These are phyloP conservation scores for Oncorhynchus nerka DNA, from an alignment of 2,113 vertebrate genomes.

Conservation along the genomic window DNA sequence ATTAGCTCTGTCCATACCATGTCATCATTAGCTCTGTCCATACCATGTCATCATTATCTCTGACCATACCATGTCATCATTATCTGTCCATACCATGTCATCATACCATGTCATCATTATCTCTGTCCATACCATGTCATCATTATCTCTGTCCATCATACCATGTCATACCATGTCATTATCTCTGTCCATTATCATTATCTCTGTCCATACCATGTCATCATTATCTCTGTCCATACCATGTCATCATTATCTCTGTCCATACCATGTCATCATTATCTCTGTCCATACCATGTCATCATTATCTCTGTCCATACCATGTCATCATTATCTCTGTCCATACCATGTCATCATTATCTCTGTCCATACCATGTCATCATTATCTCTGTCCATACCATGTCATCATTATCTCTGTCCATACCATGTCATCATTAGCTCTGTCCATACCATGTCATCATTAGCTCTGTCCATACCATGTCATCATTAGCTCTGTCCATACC, in stretches of 20 bases:
- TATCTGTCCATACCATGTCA: not conserved
- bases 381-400: constrained; percentile 22
- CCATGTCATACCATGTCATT: no score
- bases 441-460: not conserved
- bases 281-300: no score
- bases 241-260: no score
- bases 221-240: no score
- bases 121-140: constrained; percentile 28
- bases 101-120: not conserved
- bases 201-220: not conserved
- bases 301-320: no score
- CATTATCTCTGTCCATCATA: constrained; percentile 32
- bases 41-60: not conserved
- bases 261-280: no score
- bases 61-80: not conserved
- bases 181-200: no score
- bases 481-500: constrained; percentile 3
- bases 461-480: constrained; percentile 3
- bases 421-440: not conserved
- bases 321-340: not conserved
- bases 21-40: not conserved
- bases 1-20: constrained; percentile 30
- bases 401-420: not conserved
- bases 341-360: constrained; percentile 38
- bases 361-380: constrained; percentile 36